Conservation (phyloP, 2,113 vertebrate species). For the Hipposideros armiger region DNA sequence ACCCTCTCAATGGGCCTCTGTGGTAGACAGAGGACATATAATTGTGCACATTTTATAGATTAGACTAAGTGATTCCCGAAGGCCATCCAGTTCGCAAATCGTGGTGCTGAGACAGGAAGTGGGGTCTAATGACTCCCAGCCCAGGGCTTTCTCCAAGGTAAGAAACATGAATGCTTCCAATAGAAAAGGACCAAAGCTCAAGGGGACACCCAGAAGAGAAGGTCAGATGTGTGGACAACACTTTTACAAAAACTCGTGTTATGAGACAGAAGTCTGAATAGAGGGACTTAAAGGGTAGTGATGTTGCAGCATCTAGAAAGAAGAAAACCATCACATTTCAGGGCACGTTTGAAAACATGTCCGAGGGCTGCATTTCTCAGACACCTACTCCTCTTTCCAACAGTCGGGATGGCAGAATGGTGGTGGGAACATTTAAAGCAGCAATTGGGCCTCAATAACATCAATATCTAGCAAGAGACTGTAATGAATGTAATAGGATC, state of each 20-base stretch:
- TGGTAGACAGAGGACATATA: neutral
- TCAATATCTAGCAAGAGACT: neutral
- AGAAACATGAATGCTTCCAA: neutral
- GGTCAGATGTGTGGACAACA: neutral
- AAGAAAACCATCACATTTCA: neutral
- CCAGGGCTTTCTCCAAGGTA: neutral
- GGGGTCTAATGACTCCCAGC: slow-evolving; percentile 42
- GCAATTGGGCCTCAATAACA: neutral
- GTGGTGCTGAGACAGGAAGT: slow-evolving; percentile 24
- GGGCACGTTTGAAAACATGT: neutral
- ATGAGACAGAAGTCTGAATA: neutral
- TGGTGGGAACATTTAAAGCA: neutral
- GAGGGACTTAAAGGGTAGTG: neutral
- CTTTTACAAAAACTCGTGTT: neutral
- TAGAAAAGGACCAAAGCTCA: neutral
- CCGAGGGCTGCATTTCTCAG: neutral
- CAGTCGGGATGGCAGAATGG: neutral
- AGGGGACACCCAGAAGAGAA: neutral
- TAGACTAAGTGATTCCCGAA: slow-evolving; percentile 8
- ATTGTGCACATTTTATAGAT: slow-evolving; percentile 53
- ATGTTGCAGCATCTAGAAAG: neutral
- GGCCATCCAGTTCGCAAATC: neutral
- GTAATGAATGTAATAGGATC: neutral
- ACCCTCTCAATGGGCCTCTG: neutral
- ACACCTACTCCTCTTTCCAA: neutral